Conservation (phyloP, 30 jellyfish, hydroid and myxozoan species). For the Hydractinia echinata region DNA sequence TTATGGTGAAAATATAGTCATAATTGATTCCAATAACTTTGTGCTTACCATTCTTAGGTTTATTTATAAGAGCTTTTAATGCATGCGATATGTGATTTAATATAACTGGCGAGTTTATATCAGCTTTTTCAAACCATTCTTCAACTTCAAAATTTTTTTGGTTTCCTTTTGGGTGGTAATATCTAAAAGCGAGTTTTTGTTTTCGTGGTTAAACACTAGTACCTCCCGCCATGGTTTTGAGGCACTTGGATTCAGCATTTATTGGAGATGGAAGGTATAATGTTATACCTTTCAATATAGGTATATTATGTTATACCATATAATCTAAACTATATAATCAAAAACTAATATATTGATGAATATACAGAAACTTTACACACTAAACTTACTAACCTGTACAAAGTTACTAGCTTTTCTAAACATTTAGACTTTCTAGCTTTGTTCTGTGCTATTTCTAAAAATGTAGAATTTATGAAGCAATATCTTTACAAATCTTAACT, state of each 20-base stretch:
- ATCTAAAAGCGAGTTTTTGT: neutral
- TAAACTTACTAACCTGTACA: conserved; percentile 52
- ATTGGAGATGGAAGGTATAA: too few species aligned
- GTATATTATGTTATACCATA: too few species aligned
- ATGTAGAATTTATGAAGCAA: neutral
- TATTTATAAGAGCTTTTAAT: conserved; percentile 45
- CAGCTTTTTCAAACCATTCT: conserved; percentile 73
- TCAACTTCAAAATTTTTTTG: conserved; percentile 14
- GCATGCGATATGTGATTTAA: conserved; percentile 68
- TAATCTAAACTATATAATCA: too few species aligned
- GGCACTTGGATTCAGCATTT: too few species aligned
- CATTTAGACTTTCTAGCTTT: conserved; percentile 56
- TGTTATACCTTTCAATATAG: too few species aligned
- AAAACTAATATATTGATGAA: too few species aligned
- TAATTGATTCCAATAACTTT: neutral
- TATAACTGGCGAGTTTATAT: conserved; percentile 19
- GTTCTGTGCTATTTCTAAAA: conserved; percentile 65
- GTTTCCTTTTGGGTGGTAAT: conserved; percentile 33
- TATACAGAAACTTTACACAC: neutral
- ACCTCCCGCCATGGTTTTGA: too few species aligned
- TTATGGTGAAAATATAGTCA: neutral
- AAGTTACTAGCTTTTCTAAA: conserved; percentile 38
- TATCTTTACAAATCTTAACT: too few species aligned
- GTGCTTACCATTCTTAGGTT: conserved; percentile 69
- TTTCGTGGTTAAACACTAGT: too few species aligned